Conservation (phyloP, 2,888 invertebrate genomes). For the Hydroisotoma schaefferi region DNA sequence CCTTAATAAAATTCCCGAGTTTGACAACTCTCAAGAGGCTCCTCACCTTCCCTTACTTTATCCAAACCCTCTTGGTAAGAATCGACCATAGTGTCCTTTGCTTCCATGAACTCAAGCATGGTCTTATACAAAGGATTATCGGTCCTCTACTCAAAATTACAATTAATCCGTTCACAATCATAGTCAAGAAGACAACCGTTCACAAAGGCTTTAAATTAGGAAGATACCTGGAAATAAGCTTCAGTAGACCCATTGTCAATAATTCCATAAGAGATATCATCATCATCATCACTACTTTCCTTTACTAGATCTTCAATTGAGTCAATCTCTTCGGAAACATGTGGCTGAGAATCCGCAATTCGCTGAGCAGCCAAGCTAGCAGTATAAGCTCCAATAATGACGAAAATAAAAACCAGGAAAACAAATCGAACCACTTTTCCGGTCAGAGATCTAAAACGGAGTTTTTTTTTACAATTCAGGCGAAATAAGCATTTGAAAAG, state of each 20-base stretch:
- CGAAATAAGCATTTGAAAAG: background rate
- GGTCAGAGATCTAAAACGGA: slow-evolving; percentile 69
- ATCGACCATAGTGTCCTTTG: slow-evolving; percentile 74
- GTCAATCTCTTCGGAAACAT: slow-evolving; percentile 70
- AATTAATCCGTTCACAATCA: background rate
- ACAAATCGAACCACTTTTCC: slow-evolving; percentile 94
- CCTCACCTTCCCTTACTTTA: slow-evolving; percentile 60
- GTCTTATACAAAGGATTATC: slow-evolving; percentile 79
- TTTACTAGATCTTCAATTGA: slow-evolving; percentile 84
- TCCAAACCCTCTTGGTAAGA: slow-evolving; percentile 76
- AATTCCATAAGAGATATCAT: slow-evolving; percentile 87
- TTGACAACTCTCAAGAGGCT: background rate
- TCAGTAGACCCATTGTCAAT: slow-evolving; percentile 74
- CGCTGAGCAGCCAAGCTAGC: slow-evolving; percentile 97
- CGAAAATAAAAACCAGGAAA: slow-evolving; percentile 99
- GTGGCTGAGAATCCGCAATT: slow-evolving; percentile 73
- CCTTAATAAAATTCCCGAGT: background rate
- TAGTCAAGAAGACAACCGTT: background rate
- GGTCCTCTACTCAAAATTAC: slow-evolving; percentile 62
- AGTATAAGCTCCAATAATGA: slow-evolving; percentile 95
- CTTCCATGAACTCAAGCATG: slow-evolving; percentile 92
- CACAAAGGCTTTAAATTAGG: slow-evolving; percentile 3
- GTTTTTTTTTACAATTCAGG: background rate
- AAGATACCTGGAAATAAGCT: slow-evolving; percentile 74
- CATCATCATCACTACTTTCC: too few species aligned